These are phyloP conservation scores for Zosterops japonicus DNA, from an alignment of 2,113 vertebrate species.

Conservation along the genomic window DNA sequence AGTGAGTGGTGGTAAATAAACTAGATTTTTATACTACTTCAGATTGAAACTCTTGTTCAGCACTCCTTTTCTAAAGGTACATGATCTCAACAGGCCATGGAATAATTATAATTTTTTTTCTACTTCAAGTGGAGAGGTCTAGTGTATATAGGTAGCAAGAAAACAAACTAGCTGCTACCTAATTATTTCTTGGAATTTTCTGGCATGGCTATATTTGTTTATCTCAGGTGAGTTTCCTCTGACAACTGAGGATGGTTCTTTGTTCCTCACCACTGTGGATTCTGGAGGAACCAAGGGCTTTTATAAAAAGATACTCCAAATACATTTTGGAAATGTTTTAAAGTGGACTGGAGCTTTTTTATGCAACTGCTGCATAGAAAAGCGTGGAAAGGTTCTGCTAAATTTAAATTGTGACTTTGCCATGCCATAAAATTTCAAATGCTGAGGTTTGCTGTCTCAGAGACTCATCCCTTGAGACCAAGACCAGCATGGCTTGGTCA, in stretches of 20 bases:
- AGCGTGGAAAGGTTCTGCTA: not conserved
- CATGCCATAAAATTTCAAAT: not conserved
- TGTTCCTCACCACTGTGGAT: not conserved
- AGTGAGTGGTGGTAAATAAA: conserved; percentile 82
- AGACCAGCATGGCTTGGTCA: not conserved
- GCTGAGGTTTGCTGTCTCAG: not conserved
- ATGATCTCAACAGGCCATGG: not conserved
- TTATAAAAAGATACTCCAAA: not conserved
- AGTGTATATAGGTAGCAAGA: not conserved
- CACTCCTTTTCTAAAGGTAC: not conserved
- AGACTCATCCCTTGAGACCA: not conserved
- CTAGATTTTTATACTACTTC: not conserved
- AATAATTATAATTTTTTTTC: fast-evolving
- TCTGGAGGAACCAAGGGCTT: not conserved
- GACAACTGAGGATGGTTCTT: not conserved
- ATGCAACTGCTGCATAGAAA: not conserved
- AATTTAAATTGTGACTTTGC: not conserved
- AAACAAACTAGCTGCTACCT: not conserved
- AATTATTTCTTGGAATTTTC: not conserved
- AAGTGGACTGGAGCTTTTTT: not conserved
- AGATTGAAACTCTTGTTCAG: not conserved
- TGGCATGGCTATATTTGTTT: not conserved
- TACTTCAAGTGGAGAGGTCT: not conserved
- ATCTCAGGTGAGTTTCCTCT: not conserved
- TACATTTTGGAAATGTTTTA: not conserved